Evolutionary conservation across 2,888 invertebrate species (phyloP).

Genomic region (Syritta pipiens): DNA sequence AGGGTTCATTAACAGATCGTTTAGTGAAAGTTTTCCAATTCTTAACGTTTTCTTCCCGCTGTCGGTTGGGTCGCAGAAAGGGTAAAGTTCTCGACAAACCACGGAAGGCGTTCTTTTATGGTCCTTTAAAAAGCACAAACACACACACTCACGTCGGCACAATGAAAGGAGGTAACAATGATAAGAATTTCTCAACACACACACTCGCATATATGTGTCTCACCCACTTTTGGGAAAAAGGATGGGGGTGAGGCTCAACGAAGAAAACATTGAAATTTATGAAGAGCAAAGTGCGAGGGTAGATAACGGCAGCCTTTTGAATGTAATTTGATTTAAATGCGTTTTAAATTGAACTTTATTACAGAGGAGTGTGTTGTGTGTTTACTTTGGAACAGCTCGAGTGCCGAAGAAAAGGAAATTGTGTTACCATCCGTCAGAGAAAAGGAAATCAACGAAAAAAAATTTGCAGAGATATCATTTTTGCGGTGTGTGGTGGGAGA

Average conservation of each 20-base stretch:
- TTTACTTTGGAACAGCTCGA: conserved; percentile 4
- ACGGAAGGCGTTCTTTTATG: conserved; percentile 22
- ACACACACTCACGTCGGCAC: conserved; percentile 7
- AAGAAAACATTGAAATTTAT: conserved; percentile 36
- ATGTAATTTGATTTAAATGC: conserved; percentile 54
- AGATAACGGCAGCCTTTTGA: conserved; percentile 35
- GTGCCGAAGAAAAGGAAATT: background rate
- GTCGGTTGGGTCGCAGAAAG: conserved; percentile 4
- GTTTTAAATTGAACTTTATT: conserved; percentile 48
- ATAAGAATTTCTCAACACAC: conserved; percentile 29
- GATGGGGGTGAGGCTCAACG: conserved; percentile 19
- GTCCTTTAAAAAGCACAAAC: background rate
- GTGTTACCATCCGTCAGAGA: too few species aligned
- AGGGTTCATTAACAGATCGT: conserved; percentile 61
- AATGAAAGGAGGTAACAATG: conserved; percentile 17
- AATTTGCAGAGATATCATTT: too few species aligned
- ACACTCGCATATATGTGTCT: background rate
- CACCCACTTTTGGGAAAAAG: too few species aligned
- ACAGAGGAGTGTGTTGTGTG: conserved; percentile 7
- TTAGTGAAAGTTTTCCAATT: conserved; percentile 60
- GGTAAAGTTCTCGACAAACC: conserved; percentile 27
- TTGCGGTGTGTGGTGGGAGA: too few species aligned
- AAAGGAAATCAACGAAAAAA: too few species aligned
- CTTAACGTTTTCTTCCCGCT: conserved; percentile 40
- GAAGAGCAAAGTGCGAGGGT: conserved; percentile 22